Conservation (phyloP, 2,113 vertebrate genomes). For the Theropithecus gelada region DNA sequence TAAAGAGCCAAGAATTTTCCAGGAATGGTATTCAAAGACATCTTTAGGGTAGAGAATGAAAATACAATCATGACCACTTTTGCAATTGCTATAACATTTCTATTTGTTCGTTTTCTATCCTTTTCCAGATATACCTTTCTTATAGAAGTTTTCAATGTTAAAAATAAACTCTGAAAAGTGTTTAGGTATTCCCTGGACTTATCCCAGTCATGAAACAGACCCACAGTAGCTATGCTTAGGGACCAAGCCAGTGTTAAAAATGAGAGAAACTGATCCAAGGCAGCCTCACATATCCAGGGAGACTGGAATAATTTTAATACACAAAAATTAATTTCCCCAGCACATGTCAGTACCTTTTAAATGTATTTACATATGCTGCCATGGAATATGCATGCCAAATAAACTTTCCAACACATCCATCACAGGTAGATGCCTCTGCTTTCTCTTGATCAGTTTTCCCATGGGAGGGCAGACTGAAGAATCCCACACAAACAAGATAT, state of each 20-base stretch:
- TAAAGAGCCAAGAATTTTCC: constrained; percentile 11
- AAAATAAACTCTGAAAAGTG: neutral
- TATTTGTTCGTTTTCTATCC: neutral
- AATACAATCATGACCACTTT: neutral
- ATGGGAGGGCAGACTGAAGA: neutral
- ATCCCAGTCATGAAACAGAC: neutral
- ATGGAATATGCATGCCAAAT: neutral
- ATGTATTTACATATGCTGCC: neutral
- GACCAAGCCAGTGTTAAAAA: neutral
- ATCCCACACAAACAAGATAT: neutral
- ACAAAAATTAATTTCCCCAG: neutral
- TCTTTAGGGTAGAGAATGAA: constrained; percentile 14
- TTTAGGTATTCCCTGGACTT: neutral
- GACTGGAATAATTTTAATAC: neutral
- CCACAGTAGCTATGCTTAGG: neutral
- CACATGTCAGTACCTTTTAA: neutral
- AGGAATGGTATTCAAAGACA: constrained; percentile 43
- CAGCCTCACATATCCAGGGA: neutral
- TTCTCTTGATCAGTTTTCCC: neutral
- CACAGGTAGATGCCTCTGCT: neutral
- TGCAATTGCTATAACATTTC: neutral
- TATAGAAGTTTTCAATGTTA: neutral
- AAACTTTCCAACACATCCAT: neutral
- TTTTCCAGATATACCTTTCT: neutral
- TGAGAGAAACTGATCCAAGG: neutral